A percentile compares a stretch with the other conserved stretches of the same genome.
phyloP scores from a whole-genome alignment of 2,113 vertebrate species.

The Thamnaconus septentrionalis region DNA sequence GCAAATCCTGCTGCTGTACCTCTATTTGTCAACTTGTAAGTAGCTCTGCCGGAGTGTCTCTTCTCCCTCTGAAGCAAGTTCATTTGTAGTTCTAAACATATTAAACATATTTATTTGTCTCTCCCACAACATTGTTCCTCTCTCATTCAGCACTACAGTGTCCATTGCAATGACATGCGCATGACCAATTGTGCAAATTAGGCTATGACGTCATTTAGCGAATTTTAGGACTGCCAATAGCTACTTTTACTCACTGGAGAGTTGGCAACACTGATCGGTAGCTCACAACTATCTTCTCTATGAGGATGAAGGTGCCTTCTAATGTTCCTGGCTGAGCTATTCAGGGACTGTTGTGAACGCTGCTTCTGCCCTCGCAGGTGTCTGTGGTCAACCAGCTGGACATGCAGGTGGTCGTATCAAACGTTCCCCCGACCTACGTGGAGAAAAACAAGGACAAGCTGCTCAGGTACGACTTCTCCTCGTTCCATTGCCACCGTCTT shows the following conservation, averaged over 20 bases:
- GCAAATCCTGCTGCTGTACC: too few relatives aligned
- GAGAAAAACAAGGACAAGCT: constrained; percentile 94
- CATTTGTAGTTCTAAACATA: too few relatives aligned
- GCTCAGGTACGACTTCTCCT: constrained; percentile 80
- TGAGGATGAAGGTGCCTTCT: not conserved
- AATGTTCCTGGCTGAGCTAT: not conserved
- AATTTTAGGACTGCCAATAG: not conserved
- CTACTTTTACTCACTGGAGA: constrained; percentile 2
- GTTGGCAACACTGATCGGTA: too few relatives aligned
- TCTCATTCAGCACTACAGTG: too few relatives aligned
- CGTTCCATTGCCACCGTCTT: not conserved
- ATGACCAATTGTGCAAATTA: not conserved
- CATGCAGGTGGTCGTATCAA: constrained; percentile 98
- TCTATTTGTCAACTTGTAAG: too few relatives aligned
- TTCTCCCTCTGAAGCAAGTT: too few relatives aligned
- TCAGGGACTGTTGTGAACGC: not conserved
- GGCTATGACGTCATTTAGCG: not conserved
- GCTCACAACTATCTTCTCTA: too few relatives aligned
- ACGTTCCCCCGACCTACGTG: constrained; percentile 92
- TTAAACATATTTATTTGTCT: too few relatives aligned
- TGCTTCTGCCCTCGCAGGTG: constrained; percentile 77
- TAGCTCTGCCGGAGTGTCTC: too few relatives aligned
- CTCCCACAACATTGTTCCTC: too few relatives aligned
- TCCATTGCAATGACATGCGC: too few relatives aligned
- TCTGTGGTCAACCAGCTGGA: constrained; percentile 98